These are phyloP conservation scores for Amphiprion percula DNA, from an alignment of 2,113 vertebrate species.

Conservation along the genomic window DNA sequence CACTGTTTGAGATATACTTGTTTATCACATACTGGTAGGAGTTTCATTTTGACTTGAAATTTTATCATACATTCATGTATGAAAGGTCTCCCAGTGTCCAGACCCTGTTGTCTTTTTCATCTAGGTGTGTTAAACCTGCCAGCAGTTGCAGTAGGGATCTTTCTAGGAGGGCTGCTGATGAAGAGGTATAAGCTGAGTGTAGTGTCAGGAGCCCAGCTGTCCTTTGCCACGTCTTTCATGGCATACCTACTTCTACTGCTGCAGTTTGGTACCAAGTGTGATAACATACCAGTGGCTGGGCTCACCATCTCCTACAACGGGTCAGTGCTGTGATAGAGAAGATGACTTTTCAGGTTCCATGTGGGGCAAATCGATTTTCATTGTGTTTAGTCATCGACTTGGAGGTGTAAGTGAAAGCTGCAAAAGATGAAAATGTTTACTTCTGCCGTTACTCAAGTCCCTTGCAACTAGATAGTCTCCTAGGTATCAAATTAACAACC, in stretches of 20 bases:
- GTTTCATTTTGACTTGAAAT: no score
- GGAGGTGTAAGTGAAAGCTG: no score
- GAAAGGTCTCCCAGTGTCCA: not conserved
- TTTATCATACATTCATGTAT: no score
- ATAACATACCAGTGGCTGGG: constrained; percentile 88
- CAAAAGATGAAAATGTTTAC: no score
- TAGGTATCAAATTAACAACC: no score
- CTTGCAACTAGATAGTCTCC: no score
- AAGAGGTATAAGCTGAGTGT: constrained; percentile 89
- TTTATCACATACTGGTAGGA: no score
- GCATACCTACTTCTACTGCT: constrained; percentile 60
- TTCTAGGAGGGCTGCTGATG: constrained; percentile 91
- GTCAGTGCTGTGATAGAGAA: constrained; percentile 70
- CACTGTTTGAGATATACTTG: not conserved
- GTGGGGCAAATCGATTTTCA: no score
- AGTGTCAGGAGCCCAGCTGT: constrained; percentile 85
- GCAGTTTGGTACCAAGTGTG: constrained; percentile 87
- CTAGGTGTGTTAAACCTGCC: constrained; percentile 87
- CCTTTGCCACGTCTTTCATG: constrained; percentile 77
- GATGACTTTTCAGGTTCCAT: no score
- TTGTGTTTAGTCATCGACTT: no score
- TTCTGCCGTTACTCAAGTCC: no score
- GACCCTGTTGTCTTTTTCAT: constrained; percentile 18
- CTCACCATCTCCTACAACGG: constrained; percentile 91
- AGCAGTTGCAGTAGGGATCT: constrained; percentile 85